Evolutionary conservation across 2,113 vertebrate species (phyloP), one percentile per base, ranked within the genome.

Genomic region (Oophaga pumilio): DNA sequence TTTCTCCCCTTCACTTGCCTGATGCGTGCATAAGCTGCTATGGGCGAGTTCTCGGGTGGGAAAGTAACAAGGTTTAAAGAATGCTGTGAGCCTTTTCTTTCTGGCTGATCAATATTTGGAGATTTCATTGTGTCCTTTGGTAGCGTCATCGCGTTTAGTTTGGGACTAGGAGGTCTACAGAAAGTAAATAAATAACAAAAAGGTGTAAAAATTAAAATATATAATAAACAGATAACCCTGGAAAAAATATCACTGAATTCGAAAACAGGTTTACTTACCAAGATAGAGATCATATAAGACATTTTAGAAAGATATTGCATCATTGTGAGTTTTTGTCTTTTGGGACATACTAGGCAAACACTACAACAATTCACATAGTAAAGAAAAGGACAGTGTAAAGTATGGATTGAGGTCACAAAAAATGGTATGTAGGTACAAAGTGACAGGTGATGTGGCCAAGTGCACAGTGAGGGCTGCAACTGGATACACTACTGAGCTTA

Each of bases 71-170:
- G 69, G 74, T 69, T 28, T 18, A 79, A 0, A 0, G 26, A 22
- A 8, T 89, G 84, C 14, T 4, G 0, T 0, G 0, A 52, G 15
- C 11, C 52, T 0, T 18, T 76, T 53, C 26, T 90, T 17, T 79
- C 20, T 0, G 0, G n/a, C 28, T 78, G 88, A 68, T 62, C 22
- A 26, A 73, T 20, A 2, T 13, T 15, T 8, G 57, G 8, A 56
- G 66, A 15, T 0, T 8, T 82, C 0, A 0, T 6, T 74, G 68
- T 26, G 11, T 82, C 56, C 33, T 59, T 62, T 18, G 22, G 6
- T 14, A 56, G 1, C 17, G 60, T 17, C 60, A 26, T 56, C 0
- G 60, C n/a, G 11, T 56, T 74, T 18, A 52, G 18, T 26, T 62
- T 60, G 26, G 68, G 69, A 62, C 66, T 74, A 9, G 79, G 50